Conservation (phyloP, 64 coral and sea anemone species). For the Cladopsammia gracilis region DNA sequence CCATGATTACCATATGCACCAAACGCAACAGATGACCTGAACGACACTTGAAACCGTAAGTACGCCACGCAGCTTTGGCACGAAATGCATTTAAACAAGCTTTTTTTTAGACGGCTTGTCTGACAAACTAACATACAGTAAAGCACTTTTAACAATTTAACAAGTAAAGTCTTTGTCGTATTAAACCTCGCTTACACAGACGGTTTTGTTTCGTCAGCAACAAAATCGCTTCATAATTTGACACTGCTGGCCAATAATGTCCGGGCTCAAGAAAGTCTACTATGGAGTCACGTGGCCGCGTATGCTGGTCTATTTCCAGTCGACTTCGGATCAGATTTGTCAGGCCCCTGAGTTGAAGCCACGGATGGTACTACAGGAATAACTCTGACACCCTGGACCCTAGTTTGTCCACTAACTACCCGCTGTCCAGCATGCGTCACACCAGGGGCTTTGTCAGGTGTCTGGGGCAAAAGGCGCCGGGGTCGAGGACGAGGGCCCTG, state of each 20-base stretch:
- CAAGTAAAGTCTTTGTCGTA: too few species aligned
- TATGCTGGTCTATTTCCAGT: background rate
- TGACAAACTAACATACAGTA: too few species aligned
- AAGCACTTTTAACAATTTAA: too few species aligned
- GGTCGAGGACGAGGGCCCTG: slow-evolving; percentile 23
- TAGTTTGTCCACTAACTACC: background rate
- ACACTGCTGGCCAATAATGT: background rate
- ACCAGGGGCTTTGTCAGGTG: slow-evolving; percentile 12
- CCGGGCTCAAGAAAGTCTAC: background rate
- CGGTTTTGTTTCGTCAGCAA: background rate
- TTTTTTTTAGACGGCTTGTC: too few species aligned
- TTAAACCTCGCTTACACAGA: too few species aligned
- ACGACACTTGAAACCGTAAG: too few species aligned
- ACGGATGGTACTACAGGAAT: background rate
- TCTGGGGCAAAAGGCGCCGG: slow-evolving; percentile 61
- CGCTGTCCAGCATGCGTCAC: slow-evolving; percentile 2
- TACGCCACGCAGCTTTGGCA: too few species aligned
- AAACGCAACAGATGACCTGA: too few species aligned
- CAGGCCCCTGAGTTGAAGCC: background rate
- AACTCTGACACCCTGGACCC: background rate
- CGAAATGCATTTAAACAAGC: too few species aligned
- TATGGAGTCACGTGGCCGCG: background rate
- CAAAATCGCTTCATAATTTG: background rate
- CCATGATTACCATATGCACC: too few species aligned
- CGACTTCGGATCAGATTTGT: slow-evolving; percentile 1